Evolutionary conservation across 2,888 invertebrate genomes (phyloP), one percentile per base, ranked within the genome.

Genomic region (Gryllus longicercus): DNA sequence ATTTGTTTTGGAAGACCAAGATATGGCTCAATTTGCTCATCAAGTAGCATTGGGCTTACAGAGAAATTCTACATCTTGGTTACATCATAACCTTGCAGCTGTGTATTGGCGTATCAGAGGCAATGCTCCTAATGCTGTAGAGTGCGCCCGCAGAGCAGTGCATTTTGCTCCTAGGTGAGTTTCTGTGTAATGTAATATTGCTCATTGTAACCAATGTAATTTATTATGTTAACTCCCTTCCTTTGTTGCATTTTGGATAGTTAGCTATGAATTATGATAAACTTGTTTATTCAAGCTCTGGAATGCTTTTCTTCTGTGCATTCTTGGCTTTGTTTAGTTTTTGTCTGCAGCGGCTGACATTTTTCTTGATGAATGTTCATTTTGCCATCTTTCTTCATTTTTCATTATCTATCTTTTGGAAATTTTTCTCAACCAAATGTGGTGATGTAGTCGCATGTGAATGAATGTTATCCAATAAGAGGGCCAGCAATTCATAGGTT

Each of bases 101-200:
- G 89, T 94, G 83, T 95, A 92, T 87, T 95, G 95, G 95, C 88
- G 94, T 83, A 90, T 92, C 0, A 90, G 90, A 84, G 95, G 95
- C 18, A 79, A 83, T 80, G 91, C 93, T 2, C 90, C 90, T n/a
- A 92, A 93, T 84, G 94, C 95, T n/a, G 87, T 95, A 79, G 94
- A 95, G 84, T 95, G 95, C 87, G 90, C 92, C 81, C 89, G 95
- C 63, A 88, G 94, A 81, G 93, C 95, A 50, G 89, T 95, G 79
- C 92, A 93, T 86, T 92, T 91, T 87, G 92, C 93, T 79, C 93
- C 94, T 77, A 91, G 92, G 94, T 93, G 86, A 84, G 25, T 74
- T 51, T 5, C 38, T 18, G 8, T 75, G 38, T 78, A 75, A 18
- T 75, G 12, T 38, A 23, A 76, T 8, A 11, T 76, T 21, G 74